Base-by-base conservation (phyloP, 2,888 invertebrate species). In the Apamea sordens region DNA sequence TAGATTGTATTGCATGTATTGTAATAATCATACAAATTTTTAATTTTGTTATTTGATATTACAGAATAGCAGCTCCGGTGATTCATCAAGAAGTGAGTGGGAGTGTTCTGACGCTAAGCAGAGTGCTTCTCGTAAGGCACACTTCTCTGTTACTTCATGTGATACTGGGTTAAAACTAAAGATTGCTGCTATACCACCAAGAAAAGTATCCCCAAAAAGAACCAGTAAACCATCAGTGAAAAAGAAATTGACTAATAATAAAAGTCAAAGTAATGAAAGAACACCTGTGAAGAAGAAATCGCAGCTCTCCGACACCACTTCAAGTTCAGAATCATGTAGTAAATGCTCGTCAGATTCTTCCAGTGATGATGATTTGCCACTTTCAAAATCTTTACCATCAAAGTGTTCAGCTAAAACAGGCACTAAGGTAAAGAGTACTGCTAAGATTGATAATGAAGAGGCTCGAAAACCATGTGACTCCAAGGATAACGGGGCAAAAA, bases 61-160 rank as follows among this genome's bases (percentile, higher is more conserved):
- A 90, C 96, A 97, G 96, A 96, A 96, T 83, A 95, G 94, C 86
- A 95, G 94, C 86, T 93, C 93, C 73, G 95, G 95, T 93, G 95
- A 93, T 77, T 93, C 96, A 72, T 95, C 96, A 61, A 95, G 93
- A 59, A 96, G 96, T 92, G 96, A 96, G 76, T 96, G 96, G 96
- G 95, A 96, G 90, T 96, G 96, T 85, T 92, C 94, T 4, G 92
- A 94, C 73, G 89, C 92, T 50, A 96, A 96, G 86, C 94, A 94
- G 85, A 91, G 91, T 79, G 90, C 93, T 61, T 91, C 93, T 63
- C 92, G 91, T 69, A 97, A 97, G 87, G 94, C 96, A 72, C 97
- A 97, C 90, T 97, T 97, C 92, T 97, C 97, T 18, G 97, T 97
- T 53, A 97, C 97, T 65, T 97, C 97, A 80, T 97, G 97, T 92